Percentiles rank a stretch among this genome's conserved stretches.
phyloP scores from a whole-genome alignment of 2,113 vertebrate genomes.

The Falco punctatus region DNA sequence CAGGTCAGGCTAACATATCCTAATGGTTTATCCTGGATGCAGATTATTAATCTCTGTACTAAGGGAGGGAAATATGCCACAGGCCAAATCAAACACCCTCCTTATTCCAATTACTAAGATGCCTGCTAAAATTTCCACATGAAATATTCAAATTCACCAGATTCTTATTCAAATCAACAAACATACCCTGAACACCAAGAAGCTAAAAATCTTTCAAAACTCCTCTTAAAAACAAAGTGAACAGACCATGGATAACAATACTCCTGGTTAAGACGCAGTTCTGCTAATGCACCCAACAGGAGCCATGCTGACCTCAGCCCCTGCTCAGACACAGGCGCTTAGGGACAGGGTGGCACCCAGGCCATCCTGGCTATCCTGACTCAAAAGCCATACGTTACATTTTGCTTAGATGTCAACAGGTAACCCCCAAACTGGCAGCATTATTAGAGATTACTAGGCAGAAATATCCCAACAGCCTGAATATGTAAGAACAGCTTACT shows the following conservation, averaged over 20 bases:
- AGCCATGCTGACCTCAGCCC: not conserved
- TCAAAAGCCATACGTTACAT: rapidly evolving
- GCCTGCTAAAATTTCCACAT: not conserved
- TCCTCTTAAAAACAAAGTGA: not conserved
- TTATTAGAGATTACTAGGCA: not conserved
- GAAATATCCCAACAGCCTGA: not conserved
- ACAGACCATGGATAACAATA: rapidly evolving
- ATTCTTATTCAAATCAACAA: not conserved
- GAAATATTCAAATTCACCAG: not conserved
- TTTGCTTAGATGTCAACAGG: not conserved
- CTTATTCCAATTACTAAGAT: not conserved
- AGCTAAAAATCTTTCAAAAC: not conserved
- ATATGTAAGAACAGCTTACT: not conserved
- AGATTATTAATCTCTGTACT: not conserved
- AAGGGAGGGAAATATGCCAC: not conserved
- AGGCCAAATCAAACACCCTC: not conserved
- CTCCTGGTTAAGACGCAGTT: rapidly evolving
- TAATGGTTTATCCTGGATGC: not conserved
- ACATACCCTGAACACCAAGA: not conserved
- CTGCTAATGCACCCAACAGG: rapidly evolving
- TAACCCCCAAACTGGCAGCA: not conserved
- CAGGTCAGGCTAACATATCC: not conserved
- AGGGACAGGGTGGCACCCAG: no score
- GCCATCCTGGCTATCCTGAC: not conserved
- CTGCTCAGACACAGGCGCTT: not conserved